Base-by-base conservation (phyloP, 1,140 invertebrate genomes). In the Dreissena polymorpha region DNA sequence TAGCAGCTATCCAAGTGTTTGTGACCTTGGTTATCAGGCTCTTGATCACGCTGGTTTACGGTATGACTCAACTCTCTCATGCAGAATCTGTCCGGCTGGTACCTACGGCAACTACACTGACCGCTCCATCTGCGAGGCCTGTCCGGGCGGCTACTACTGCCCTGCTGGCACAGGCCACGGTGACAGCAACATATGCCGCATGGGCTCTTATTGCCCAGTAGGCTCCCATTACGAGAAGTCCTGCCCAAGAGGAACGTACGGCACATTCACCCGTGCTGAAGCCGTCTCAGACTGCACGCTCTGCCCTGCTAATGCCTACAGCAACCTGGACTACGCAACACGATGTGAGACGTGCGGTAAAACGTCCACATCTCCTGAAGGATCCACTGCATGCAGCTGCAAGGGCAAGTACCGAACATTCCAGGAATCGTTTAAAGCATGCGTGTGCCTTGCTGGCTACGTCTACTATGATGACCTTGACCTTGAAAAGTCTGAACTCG, bases 131-230 rank as follows among this genome's bases (percentile, higher is more conserved):
- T 92, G 91, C 75, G 76, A 87, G 50, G 76, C 88, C 2, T 92
- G 91, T 74, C 91, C 91, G 7, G 87, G 86, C 21, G 91, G 91
- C 7, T 92, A 89, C 80, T 92, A 90, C 83, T 92, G 91, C 75
- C 91, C 91, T 12, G 86, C 55, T n/a, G 90, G 90, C 14, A 91
- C 91, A 7, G 87, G 87, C 10, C 84, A 91, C 85, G 89, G 88
- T 29, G 86, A 88, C 16, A 69, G 84, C 12, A 87, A 90, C 53
- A 87, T 89, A 16, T 92, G 91, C 73, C 87, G 88, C 14, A 83
- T 86, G 29, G 91, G 91, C 5, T 90, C 86, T 16, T 92, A 91
- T 80, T 92, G 91, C 71, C 91, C 91, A 21, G 21, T 81, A 23
- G 88, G 88, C 18, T 88, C 90, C 0, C 74, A 84, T 16, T 27